Evolutionary conservation across 2,113 vertebrate genomes (phyloP).

Genomic region (Rhizomys pruinosus): DNA sequence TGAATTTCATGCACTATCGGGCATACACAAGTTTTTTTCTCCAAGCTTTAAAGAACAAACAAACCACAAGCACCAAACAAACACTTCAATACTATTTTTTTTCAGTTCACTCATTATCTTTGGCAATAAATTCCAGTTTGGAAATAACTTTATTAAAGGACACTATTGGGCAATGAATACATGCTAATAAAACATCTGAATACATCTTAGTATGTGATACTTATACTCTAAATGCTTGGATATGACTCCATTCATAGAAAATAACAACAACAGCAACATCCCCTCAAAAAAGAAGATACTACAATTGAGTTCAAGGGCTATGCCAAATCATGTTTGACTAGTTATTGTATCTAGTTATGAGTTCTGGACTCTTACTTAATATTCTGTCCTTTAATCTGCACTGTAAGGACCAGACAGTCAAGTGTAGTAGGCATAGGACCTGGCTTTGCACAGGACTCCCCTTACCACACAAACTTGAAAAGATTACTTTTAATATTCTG

Average conservation of each 20-base stretch:
- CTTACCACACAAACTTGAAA: background rate
- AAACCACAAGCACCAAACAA: background rate
- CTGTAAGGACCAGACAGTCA: background rate
- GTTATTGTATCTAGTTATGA: background rate
- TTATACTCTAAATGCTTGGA: background rate
- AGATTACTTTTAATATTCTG: background rate
- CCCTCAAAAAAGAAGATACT: background rate
- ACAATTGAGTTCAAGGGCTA: background rate
- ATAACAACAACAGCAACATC: background rate
- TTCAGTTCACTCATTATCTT: constrained; percentile 18
- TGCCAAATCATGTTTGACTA: background rate
- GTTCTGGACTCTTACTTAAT: background rate
- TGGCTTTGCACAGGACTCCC: background rate
- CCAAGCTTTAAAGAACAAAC: background rate
- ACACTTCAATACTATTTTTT: background rate
- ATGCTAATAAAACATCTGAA: background rate
- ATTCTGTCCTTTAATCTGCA: background rate
- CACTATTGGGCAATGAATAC: background rate
- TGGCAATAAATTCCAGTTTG: background rate
- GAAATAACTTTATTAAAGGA: background rate
- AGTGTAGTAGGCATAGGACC: fast-evolving
- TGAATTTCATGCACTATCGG: background rate
- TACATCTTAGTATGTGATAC: background rate
- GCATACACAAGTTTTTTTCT: background rate
- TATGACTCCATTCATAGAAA: too few relatives aligned